Percentiles rank a stretch among this genome's conserved stretches.
Conservation (phyloP, 2,888 invertebrate genomes). For the Helicoverpa assulta region DNA sequence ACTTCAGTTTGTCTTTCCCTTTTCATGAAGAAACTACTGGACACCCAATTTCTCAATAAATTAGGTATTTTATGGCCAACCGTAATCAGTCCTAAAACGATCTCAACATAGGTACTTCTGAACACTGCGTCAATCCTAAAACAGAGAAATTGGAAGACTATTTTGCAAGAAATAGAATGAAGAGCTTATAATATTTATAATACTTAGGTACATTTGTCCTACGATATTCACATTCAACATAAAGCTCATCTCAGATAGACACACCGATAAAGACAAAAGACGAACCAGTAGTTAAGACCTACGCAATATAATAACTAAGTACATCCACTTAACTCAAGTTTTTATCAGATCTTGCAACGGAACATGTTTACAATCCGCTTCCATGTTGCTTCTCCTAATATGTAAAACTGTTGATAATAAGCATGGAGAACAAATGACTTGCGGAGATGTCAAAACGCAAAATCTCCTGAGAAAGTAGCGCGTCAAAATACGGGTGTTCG, state of each 20-base stretch:
- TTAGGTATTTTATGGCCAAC: no score
- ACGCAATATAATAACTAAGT: slow-evolving; percentile 1
- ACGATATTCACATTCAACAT: neutral
- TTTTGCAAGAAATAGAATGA: neutral
- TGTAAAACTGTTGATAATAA: slow-evolving; percentile 46
- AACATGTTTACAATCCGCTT: slow-evolving; percentile 43
- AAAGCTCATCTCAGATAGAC: neutral
- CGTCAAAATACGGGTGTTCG: no score
- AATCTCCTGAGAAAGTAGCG: no score
- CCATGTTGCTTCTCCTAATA: slow-evolving; percentile 42
- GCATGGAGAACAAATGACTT: neutral
- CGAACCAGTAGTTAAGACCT: neutral
- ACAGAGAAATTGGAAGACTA: neutral
- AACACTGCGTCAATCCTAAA: neutral
- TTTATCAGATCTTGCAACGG: slow-evolving; percentile 42
- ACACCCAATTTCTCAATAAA: no score
- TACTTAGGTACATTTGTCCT: neutral
- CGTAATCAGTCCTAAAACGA: no score
- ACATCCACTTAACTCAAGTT: slow-evolving; percentile 20
- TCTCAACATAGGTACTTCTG: no score
- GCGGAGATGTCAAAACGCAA: no score
- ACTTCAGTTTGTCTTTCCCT: no score
- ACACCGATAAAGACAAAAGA: neutral
- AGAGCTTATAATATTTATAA: neutral
- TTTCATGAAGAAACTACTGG: no score